Conservation (phyloP, 2,797 vertebrate species). For the Arrhamphus sclerolepis region DNA sequence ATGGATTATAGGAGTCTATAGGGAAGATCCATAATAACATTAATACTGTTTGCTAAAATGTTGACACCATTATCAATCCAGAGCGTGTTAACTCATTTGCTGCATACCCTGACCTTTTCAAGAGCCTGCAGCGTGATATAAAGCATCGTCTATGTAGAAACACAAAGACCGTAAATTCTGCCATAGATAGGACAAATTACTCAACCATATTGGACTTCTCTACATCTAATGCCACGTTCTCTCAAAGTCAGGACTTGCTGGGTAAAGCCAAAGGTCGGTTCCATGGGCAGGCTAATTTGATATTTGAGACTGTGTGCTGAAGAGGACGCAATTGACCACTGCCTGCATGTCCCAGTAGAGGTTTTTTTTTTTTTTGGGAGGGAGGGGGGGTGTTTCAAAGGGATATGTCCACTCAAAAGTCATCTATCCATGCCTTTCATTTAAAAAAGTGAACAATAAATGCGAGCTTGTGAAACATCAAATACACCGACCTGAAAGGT, state of each 20-base stretch:
- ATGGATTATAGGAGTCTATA: conserved; percentile 25
- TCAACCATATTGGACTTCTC: conserved; percentile 50
- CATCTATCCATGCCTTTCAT: conserved; percentile 63
- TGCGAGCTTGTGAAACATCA: conserved; percentile 63
- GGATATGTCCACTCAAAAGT: conserved; percentile 55
- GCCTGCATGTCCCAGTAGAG: conserved; percentile 35
- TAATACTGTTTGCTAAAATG: conserved; percentile 49
- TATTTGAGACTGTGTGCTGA: conserved; percentile 62
- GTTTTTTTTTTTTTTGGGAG: no score
- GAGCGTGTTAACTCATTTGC: conserved; percentile 43
- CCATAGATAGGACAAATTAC: conserved; percentile 56
- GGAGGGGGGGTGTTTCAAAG: conserved; percentile 69
- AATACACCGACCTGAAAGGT: conserved; percentile 63
- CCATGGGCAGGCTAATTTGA: conserved; percentile 67
- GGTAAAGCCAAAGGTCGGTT: conserved; percentile 70
- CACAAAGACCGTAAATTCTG: conserved; percentile 27
- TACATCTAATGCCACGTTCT: conserved; percentile 66
- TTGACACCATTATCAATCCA: conserved; percentile 57
- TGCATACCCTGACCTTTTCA: conserved; percentile 63
- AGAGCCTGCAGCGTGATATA: conserved; percentile 41
- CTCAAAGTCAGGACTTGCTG: conserved; percentile 56
- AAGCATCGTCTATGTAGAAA: conserved; percentile 42
- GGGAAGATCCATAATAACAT: conserved; percentile 44
- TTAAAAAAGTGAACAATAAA: conserved; percentile 64
- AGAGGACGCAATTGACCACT: conserved; percentile 70